These are phyloP conservation scores for Ctenoplectra terminalis DNA, from an alignment of 1,140 invertebrate species.

Conservation along the genomic window DNA sequence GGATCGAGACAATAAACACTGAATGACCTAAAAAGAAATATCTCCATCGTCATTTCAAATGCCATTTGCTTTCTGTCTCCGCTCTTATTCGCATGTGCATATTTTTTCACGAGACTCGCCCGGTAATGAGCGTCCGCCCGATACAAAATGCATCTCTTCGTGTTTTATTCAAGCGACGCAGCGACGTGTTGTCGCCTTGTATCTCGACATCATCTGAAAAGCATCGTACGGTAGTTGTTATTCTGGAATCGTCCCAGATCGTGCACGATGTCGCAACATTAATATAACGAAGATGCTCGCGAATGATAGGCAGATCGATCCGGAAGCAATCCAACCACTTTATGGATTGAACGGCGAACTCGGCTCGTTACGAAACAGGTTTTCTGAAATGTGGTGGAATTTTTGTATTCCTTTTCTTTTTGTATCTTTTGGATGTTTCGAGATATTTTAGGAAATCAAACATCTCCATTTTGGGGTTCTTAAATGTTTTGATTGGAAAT, in stretches of 20 bases:
- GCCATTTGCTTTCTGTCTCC: no score
- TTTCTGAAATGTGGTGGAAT: no score
- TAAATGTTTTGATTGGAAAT: no score
- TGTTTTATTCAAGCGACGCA: constrained; percentile 25
- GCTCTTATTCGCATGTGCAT: not conserved
- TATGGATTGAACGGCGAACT: no score
- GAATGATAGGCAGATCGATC: not conserved
- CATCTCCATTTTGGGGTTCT: no score
- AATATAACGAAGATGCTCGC: not conserved
- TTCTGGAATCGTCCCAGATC: not conserved
- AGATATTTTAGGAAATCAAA: no score
- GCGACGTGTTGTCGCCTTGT: not conserved
- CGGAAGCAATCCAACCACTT: not conserved
- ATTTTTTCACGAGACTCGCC: not conserved
- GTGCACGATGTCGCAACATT: not conserved
- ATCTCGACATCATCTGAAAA: not conserved
- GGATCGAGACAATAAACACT: no score
- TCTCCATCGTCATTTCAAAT: no score
- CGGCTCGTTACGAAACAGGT: no score
- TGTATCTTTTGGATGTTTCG: no score
- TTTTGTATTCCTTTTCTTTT: no score
- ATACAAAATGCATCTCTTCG: constrained; percentile 2
- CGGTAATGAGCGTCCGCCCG: not conserved
- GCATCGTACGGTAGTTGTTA: not conserved
- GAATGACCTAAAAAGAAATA: no score